These are phyloP conservation scores for Myopa testacea DNA, from an alignment of 2,888 invertebrate species.

Conservation along the genomic window DNA sequence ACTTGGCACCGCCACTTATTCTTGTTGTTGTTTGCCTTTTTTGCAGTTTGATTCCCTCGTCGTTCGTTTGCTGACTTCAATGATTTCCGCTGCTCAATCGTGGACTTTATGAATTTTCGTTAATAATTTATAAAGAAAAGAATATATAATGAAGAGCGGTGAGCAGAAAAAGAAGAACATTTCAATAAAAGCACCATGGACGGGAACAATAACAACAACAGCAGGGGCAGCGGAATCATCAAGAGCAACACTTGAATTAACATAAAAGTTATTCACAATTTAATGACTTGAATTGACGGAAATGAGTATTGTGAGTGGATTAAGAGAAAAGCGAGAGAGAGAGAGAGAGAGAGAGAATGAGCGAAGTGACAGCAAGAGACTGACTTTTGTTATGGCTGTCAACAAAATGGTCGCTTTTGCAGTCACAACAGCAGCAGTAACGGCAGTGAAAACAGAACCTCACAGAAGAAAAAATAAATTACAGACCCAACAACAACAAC, in stretches of 20 bases:
- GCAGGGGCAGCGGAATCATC: neutral
- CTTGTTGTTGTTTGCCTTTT: neutral
- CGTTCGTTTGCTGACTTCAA: neutral
- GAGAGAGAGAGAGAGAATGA: neutral
- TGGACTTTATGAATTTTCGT: no score
- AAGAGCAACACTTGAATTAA: neutral
- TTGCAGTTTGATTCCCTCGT: neutral
- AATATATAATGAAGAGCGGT: neutral
- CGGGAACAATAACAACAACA: slow-evolving; percentile 4
- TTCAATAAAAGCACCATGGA: neutral
- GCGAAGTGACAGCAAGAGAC: neutral
- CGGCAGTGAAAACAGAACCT: no score
- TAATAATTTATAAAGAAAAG: neutral
- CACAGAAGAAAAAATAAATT: no score
- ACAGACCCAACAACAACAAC: no score
- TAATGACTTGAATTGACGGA: neutral
- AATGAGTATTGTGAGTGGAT: neutral
- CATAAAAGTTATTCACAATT: neutral
- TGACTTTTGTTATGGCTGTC: neutral
- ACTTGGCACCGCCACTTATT: neutral
- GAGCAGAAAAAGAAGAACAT: neutral
- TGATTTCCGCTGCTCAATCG: no score
- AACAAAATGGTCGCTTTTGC: no score
- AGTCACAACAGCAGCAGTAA: no score
- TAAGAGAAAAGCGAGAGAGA: neutral